Conservation (phyloP, 2,113 vertebrate species). For the Sarotherodon lohbergeri region DNA sequence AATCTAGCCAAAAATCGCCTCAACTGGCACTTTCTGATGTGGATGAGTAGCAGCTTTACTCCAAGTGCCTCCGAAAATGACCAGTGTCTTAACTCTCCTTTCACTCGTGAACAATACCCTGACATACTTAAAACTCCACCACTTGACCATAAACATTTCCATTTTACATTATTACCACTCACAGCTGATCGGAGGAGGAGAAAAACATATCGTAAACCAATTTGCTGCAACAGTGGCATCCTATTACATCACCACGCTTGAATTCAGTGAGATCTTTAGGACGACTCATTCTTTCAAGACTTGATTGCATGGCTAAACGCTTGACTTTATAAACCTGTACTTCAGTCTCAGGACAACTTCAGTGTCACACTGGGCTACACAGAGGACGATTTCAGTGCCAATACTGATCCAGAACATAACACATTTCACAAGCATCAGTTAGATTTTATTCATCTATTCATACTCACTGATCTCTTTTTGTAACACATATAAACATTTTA, state of each 20-base stretch:
- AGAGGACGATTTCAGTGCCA: not conserved
- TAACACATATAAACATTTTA: not conserved
- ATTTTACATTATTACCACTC: not conserved
- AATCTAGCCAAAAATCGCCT: not conserved
- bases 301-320: not conserved
- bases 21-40: not conserved
- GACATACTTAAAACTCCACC: not conserved
- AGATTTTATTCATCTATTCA: not conserved
- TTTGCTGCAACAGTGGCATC: not conserved
- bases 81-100: not conserved
- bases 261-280: not conserved
- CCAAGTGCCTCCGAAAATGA: not conserved
- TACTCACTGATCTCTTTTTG: not conserved
- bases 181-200: not conserved
- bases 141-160: not conserved
- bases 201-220: not conserved
- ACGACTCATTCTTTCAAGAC: not conserved
- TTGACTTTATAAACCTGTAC: not conserved
- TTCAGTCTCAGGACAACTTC: not conserved
- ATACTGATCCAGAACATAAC: not conserved
- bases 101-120: not conserved
- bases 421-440: not conserved
- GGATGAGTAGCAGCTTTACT: not conserved
- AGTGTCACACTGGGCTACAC: not conserved
- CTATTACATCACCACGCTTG: rapidly evolving